Percentiles rank a stretch among this genome's conserved stretches.
phyloP scores from a whole-genome alignment of 37 sponge, comb jelly and placozoan species.

The Corticium candelabrum region DNA sequence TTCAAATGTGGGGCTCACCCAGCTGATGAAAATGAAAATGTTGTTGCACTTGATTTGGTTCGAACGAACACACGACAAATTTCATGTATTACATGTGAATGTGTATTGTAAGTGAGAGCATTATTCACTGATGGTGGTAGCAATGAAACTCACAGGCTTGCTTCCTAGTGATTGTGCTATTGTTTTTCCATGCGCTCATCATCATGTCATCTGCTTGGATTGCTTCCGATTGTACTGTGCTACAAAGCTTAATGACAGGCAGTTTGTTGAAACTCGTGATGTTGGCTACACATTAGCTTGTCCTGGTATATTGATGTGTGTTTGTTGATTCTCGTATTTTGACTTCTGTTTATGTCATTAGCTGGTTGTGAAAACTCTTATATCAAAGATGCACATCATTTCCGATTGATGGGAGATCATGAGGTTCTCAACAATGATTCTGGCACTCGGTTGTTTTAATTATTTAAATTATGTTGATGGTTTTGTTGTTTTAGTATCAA shows the following conservation, averaged over 20 bases:
- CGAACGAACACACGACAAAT: constrained; percentile 43
- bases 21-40: constrained; percentile 9
- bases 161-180: constrained; percentile 39
- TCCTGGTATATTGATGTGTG: constrained; percentile 46
- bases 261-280: constrained; percentile 44
- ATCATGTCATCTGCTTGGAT: constrained; percentile 61
- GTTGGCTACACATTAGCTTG: constrained; percentile 73
- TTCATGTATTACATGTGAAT: constrained; percentile 38
- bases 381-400: constrained; percentile 61
- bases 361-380: constrained; percentile 48
- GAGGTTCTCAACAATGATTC: constrained; percentile 17
- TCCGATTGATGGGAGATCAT: constrained; percentile 40
- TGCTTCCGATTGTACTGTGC: constrained; percentile 63
- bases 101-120: constrained; percentile 16
- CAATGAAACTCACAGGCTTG: no score
- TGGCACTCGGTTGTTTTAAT: no score
- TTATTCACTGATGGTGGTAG: no score
- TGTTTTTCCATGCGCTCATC: constrained; percentile 26
- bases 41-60: constrained; percentile 56
- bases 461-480: no score
- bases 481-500: constrained; percentile 42
- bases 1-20: constrained; percentile 71
- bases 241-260: constrained; percentile 34
- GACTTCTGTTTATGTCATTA: not conserved
- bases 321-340: not conserved